Base-by-base conservation (phyloP, 2,888 invertebrate genomes). In the Sarcophaga variegata region DNA sequence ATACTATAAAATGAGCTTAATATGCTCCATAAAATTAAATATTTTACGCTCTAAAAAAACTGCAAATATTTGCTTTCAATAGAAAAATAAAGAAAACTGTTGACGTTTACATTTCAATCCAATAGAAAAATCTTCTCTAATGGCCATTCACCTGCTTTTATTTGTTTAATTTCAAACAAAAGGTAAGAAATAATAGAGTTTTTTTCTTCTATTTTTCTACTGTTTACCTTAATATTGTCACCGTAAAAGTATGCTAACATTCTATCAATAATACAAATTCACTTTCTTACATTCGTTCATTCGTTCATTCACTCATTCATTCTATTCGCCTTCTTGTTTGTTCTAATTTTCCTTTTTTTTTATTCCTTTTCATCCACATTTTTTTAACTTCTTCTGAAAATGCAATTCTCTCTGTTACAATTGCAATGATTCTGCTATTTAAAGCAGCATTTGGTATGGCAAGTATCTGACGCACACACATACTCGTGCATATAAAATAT, bases 381-480 rank as follows among this genome's bases (percentile, higher is more conserved):
- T 54, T 14, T 49, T 54, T 17, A 1, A 0, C 1, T 17, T 5
- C 12, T 14, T 14, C 17, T 54, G 14, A 4, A 22, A 67, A 49
- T 12, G 22, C 27, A 20, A 37, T 64, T 17, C 64, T 17, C 64
- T 63, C 49, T 10, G 5, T 63, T 25, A 45, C 22, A 64, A 64
- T 45, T 45, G 25, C 59, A 71, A 45, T 60, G 25, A 59, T 54
- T 47, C 25, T n/a, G 45, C 70, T 64, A 76, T 54, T 70, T 82
- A 60, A 63, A 54, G 5, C 54, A 54, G 59, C n/a, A 22, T 76
- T 76, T 82, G 49, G 70, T 76, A 76, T 64, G 45, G 25, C 25
- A 71, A 71, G 54, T 82, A 64, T 59, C 5, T 20, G 54, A 4
- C 25, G 54, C 64, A 76, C 76, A 76, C 20, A 27, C 54, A 54